Base-by-base conservation (phyloP, 2,797 vertebrate species). In the Somateria mollissima region DNA sequence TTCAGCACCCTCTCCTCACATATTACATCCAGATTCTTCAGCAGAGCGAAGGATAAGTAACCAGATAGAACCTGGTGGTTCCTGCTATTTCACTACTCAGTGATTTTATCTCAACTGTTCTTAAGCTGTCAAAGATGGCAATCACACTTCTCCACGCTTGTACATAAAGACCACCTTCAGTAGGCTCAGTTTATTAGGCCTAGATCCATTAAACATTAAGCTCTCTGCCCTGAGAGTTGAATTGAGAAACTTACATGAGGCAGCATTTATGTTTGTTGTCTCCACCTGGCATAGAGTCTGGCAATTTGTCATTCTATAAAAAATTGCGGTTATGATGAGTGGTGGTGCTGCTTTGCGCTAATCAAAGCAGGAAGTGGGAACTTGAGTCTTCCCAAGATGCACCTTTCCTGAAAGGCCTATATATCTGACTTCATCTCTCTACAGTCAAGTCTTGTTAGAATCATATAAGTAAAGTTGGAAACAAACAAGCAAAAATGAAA, bases 11-110 rank as follows among this genome's bases (percentile, higher is more conserved):
- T 83, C 72, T 87, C 65, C 82, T 45, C 70, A 66, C 91, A 57
- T 11, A 6, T 34, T 47, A 8, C 47, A 74, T 61, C 32, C 79
- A 79, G 41, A 75, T 76, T 92, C 66, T 66, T 89, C 84, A 79
- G 80, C 1, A 1, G 72, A 83, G 56, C 1, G 0, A 69, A 82
- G 88, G 66, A n/a, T 75, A 74, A 92, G 82, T 65, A 90, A 32
- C 92, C 90, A 95, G 82, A 94, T 95, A 67, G 81, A 92, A 85
- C 84, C 39, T 51, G 62, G 58, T 89, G 17, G 28, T 80, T 94
- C 67, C 45, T 92, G 43, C 89, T 77, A 92, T 93, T 79, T 49
- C 89, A 62, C 56, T 70, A 83, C 83, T 6, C 79, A 10, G 45
- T 53, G 47, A 92, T 92, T 94, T 94, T 36, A 87, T 94, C 53